phyloP scores from a whole-genome alignment of 2,113 vertebrate genomes.

The Scolopax mira region DNA sequence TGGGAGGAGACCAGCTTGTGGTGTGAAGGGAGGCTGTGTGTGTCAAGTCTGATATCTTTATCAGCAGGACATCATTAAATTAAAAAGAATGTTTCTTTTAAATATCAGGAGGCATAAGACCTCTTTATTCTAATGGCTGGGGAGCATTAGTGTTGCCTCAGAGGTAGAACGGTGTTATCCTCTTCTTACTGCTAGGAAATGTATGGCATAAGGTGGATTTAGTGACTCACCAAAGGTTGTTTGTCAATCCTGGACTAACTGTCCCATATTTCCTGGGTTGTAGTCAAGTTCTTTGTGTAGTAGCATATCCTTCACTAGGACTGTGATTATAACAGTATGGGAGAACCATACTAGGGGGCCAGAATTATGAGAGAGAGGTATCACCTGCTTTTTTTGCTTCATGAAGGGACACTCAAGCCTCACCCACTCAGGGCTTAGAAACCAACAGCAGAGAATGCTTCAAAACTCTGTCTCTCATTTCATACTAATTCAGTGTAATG shows the following conservation, averaged over 20 bases:
- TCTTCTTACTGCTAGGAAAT: not conserved
- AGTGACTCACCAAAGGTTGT: not conserved
- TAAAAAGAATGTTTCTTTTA: not conserved
- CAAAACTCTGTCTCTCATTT: not conserved
- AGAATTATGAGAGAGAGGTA: not conserved
- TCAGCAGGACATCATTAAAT: not conserved
- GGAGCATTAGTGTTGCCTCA: not conserved
- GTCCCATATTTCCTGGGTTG: not conserved
- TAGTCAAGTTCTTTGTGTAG: not conserved
- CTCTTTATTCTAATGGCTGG: not conserved
- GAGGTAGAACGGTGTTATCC: not conserved
- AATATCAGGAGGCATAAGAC: not conserved
- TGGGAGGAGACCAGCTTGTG: not conserved
- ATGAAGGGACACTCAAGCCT: not conserved
- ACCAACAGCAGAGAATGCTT: not conserved
- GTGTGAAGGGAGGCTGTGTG: not conserved
- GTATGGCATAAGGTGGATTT: not conserved
- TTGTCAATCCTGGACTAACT: not conserved
- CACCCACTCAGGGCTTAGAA: not conserved
- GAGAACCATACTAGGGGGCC: not conserved
- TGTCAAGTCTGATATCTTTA: not conserved
- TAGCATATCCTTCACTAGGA: not conserved
- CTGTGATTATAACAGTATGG: not conserved
- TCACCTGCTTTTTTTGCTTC: not conserved
- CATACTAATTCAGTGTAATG: conserved; percentile 5